Base-by-base conservation (phyloP, 2,113 vertebrate species). In the Tichodroma muraria region DNA sequence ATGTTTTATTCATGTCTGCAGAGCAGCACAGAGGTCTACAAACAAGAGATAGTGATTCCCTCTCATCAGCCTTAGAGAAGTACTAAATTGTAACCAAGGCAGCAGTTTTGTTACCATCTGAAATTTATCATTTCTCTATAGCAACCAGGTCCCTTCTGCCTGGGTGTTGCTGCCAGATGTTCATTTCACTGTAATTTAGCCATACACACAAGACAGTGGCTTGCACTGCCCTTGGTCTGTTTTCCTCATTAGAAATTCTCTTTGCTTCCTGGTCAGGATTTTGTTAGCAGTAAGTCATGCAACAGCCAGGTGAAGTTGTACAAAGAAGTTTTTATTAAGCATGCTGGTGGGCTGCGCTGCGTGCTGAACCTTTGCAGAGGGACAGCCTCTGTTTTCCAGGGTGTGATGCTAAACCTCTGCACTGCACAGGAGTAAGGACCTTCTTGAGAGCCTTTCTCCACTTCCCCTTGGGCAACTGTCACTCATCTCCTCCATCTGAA, bases 81-180 rank as follows among this genome's bases (percentile, higher is more conserved):
- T 83, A 83, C 79, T 93, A 83, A 85, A 90, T 83, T 84, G 92
- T 93, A 94, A 85, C 64, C 33, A 53, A 80, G 60, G 72, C 79
- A 94, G 76, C 68, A 83, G 64, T 88, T 85, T 80, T 93, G 60
- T 86, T 95, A 80, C 52, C 20, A 2, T 78, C 72, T 64, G 56
- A 80, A 93, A 93, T 85, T 63, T 68, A 93, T 93, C 5, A 1
- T 88, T 94, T 88, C 72, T 80, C 93, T 56, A 25, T 60, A 91
- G 88, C 60, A 95, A 93, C 79, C 76, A 31, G n/a, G 60, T 86
- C 72, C 91, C 68, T 85, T 72, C 81, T 93, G 87, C 64, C 56
- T 61, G 84, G 70, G 84, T 73, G 47, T 44, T 87, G 59, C 42
- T 77, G 66, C 84, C 96, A 96, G 85, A 95, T 97, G 95, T 95